Base-by-base conservation (phyloP, 2,888 invertebrate genomes). In the Pseudanteris insignis region DNA sequence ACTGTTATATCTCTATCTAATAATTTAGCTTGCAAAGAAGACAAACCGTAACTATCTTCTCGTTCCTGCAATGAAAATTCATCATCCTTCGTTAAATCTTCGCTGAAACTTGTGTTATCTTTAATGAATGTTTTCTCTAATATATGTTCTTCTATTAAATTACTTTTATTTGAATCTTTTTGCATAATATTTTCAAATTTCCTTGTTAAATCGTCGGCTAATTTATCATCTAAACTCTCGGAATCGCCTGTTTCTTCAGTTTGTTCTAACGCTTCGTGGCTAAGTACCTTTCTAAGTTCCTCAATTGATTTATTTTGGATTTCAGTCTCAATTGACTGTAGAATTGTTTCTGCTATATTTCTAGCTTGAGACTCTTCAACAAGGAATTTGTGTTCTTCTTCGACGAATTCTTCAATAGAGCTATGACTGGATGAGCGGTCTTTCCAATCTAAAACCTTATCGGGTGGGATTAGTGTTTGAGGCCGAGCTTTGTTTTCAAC, bases 41-140 rank as follows among this genome's bases (percentile, higher is more conserved):
- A 74, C 1, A 71, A 55, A n/a, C 65, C 65, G 2, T 64, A 60
- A 8, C 75, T 76, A 6, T 70, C 73, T 13, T 77, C 76, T 6
- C 59, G 68, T 2, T 75, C 76, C 0, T 63, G 68, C 3, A 59
- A 51, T 1, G 73, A 76, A 0, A 74, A 77, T 30, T 77, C 77
- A 24, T 77, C 77, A 46, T 77, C 77, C 13, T 70, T 78, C 0
- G 78, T 74, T 38, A 75, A 33, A 29, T 79, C 78, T 11, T 78
- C 78, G 44, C 73, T 76, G 1, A 72, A 50, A 59, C 76, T 76
- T 7, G 71, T 66, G 18, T 76, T 77, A 8, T 74, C 77, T 8
- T 69, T 67, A 2, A 67, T 67, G 0, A 70, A 68, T 2, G 65
- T 68, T 48, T 66, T 72, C 3, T 74, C 76, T 1, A 66, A 24